Conservation (phyloP, 1,140 invertebrate genomes). For the Drosophila murphyi region DNA sequence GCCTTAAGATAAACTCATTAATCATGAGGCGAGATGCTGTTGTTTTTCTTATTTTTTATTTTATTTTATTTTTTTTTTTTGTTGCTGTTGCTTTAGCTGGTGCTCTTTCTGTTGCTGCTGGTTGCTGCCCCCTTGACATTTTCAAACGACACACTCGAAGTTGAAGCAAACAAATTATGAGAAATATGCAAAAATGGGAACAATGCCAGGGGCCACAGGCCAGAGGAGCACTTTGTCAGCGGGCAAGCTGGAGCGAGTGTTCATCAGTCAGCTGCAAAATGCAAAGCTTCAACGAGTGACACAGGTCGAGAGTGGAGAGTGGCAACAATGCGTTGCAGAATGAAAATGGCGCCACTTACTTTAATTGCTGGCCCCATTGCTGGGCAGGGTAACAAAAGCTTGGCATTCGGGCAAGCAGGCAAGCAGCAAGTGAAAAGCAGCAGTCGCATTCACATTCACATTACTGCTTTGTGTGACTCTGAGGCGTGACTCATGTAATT, state of each 20-base stretch:
- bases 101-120: background rate
- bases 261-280: slow-evolving; percentile 32
- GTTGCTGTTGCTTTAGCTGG: background rate
- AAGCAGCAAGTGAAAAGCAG: background rate
- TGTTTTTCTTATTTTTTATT: background rate
- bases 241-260: background rate
- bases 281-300: slow-evolving; percentile 15
- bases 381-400: slow-evolving; percentile 35
- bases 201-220: slow-evolving; percentile 14
- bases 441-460: background rate
- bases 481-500: slow-evolving; percentile 51
- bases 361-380: slow-evolving; percentile 51
- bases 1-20: slow-evolving; percentile 39
- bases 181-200: slow-evolving; percentile 31
- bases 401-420: too few relatives aligned
- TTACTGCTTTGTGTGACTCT: slow-evolving; percentile 43
- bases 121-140: slow-evolving; percentile 38
- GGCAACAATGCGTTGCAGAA: slow-evolving; percentile 44
- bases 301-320: slow-evolving; percentile 2
- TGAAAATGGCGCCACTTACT: slow-evolving; percentile 60
- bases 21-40: slow-evolving; percentile 18
- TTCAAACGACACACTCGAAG: slow-evolving; percentile 38
- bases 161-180: slow-evolving; percentile 45
- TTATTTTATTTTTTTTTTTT: background rate
- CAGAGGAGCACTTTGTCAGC: slow-evolving; percentile 29